Base-by-base conservation (phyloP, 2,888 invertebrate species). In the Calameuta filiformis region DNA sequence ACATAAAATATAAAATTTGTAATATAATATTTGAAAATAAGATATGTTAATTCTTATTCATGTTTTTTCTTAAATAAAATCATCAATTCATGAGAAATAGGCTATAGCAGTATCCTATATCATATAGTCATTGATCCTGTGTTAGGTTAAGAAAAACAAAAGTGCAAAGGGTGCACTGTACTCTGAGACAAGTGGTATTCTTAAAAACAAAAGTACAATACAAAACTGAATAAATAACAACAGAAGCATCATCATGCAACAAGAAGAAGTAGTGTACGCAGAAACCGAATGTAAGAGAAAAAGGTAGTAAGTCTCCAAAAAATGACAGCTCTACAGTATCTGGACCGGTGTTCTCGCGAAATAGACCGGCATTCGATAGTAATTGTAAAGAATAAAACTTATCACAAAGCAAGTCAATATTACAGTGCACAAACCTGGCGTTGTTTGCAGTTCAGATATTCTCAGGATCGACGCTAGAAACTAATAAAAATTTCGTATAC, bases 401-500 rank as follows among this genome's bases (percentile, higher is more conserved):
- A 56, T 23, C 56, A 23, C 23, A 56, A 56, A 23, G 23, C 2
- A 9, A 56, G 6, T 56, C 23, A 56, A 56, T 35, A 74, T 35
- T n/a, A 33, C 34, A 69, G 31, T 73, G 73, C 82, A 86, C 85
- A 75, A 81, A 84, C 83, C 86, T 85, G 80, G 77, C 34, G 73
- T 78, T 79, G 69, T 78, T 68, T 75, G 76, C 40, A 76, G 76
- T 75, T 74, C 75, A 40, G 35, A 75, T 30, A 33, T 78, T 78
- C 23, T 56, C n/a, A 73, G 73, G 76, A 78, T 78, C 77, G 77
- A 81, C 77, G 80, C 81, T 78, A 80, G 81, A 84, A 76, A 78
- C 81, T 80, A 85, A 86, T 83, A 84, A 84, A 79, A 85, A 85
- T 86, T 86, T 87, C 88, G 87, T 88, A 87, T 89, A 89, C 87